A percentile compares a stretch with the other conserved stretches of the same genome.
Evolutionary conservation across 2,888 invertebrate genomes (phyloP).

Genomic region (Lypha dubia): DNA sequence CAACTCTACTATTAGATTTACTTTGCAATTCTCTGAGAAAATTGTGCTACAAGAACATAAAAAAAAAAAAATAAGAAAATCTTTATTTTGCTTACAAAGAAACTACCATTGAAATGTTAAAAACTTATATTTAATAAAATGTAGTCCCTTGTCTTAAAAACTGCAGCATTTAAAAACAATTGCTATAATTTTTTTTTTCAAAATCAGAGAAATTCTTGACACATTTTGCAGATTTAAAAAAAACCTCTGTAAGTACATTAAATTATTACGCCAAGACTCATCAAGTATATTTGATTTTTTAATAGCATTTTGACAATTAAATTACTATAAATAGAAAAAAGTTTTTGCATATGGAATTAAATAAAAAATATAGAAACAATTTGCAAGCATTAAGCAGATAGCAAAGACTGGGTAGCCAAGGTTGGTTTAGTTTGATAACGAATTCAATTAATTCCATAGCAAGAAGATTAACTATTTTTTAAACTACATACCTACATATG

Average conservation of each 20-base stretch:
- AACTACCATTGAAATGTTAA: slow-evolving; percentile 1
- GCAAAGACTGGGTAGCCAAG: not conserved
- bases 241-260: not conserved
- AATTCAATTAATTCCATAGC: not conserved
- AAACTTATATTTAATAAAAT: not conserved
- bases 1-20: slow-evolving; percentile 6
- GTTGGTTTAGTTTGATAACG: slow-evolving; percentile 8
- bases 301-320: not conserved
- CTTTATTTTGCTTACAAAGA: not conserved
- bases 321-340: not conserved
- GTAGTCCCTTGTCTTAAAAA: not conserved
- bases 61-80: not conserved
- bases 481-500: no score
- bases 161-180: not conserved
- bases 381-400: not conserved
- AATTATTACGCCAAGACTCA: no score
- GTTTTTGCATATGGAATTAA: not conserved
- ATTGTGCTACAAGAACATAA: not conserved
- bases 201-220: not conserved
- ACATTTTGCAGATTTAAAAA: not conserved
- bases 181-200: not conserved
- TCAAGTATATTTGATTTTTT: not conserved
- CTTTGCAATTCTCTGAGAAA: slow-evolving; percentile 28
- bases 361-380: not conserved
- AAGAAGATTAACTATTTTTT: slow-evolving; percentile 3